These are phyloP conservation scores for Melanchra persicariae DNA, from an alignment of 2,888 invertebrate species.

Conservation along the genomic window DNA sequence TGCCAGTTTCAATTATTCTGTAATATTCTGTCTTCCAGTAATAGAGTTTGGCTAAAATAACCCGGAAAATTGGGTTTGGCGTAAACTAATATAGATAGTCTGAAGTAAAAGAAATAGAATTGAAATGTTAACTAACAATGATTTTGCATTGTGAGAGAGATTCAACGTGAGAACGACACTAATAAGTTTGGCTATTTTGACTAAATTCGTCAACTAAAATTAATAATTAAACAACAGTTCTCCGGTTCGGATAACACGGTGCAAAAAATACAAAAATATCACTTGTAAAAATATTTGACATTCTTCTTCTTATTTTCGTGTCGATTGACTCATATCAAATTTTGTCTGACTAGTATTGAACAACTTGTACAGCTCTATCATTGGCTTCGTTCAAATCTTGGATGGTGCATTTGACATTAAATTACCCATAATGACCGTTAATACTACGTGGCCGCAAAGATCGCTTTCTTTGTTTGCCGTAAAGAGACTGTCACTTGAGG, in stretches of 20 bases:
- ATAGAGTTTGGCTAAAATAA: neutral
- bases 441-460: neutral
- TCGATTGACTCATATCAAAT: no score
- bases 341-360: no score
- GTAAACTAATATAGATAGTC: no score
- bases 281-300: neutral
- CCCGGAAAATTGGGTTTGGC: neutral
- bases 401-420: no score
- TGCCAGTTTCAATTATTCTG: neutral
- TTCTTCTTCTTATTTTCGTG: no score
- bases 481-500: neutral
- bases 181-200: no score
- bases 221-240: no score
- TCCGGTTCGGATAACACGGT: neutral
- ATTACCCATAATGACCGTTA: neutral
- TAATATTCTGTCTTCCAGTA: neutral
- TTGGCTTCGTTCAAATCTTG: no score
- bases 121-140: neutral
- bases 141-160: neutral
- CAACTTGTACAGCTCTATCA: no score
- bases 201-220: no score
- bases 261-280: neutral
- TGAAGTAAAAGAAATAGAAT: no score
- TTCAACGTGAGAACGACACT: neutral
- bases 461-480: neutral